Conservation (phyloP, 2,888 invertebrate species). For the Epiblema foenella region DNA sequence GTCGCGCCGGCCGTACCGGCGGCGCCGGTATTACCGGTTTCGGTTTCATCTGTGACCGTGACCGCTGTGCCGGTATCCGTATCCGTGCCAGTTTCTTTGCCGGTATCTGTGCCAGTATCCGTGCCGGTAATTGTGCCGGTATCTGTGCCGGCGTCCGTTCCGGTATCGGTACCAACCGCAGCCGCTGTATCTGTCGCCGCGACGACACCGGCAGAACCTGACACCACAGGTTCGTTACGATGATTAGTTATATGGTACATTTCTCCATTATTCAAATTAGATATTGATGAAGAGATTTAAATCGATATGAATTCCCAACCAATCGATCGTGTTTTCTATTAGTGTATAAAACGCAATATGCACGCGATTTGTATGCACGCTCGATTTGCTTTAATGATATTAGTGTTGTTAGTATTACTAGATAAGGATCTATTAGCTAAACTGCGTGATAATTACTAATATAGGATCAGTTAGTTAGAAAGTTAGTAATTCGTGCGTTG, state of each 20-base stretch:
- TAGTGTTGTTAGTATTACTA: conserved; percentile 15
- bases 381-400: conserved; percentile 20
- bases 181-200: conserved; percentile 41
- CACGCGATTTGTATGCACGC: conserved; percentile 18
- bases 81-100: conserved; percentile 44
- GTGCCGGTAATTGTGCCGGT: conserved; percentile 37
- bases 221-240: conserved; percentile 62
- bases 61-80: conserved; percentile 50
- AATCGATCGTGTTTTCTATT: background rate
- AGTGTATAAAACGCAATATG: conserved; percentile 3
- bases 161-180: conserved; percentile 48
- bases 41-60: conserved; percentile 58
- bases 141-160: conserved; percentile 51
- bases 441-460: conserved; percentile 47
- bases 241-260: background rate
- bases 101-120: conserved; percentile 7
- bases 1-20: conserved; percentile 49
- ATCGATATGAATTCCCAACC: background rate
- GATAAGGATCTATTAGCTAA: conserved; percentile 32
- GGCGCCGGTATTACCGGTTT: conserved; percentile 52
- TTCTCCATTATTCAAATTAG: background rate
- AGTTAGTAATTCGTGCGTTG: conserved; percentile 57
- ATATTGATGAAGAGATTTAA: background rate
- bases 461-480: conserved; percentile 51
- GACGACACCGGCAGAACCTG: conserved; percentile 52